Conservation (phyloP, 53 echinoderm and acorn worm genomes). For the Apostichopus leukothele region DNA sequence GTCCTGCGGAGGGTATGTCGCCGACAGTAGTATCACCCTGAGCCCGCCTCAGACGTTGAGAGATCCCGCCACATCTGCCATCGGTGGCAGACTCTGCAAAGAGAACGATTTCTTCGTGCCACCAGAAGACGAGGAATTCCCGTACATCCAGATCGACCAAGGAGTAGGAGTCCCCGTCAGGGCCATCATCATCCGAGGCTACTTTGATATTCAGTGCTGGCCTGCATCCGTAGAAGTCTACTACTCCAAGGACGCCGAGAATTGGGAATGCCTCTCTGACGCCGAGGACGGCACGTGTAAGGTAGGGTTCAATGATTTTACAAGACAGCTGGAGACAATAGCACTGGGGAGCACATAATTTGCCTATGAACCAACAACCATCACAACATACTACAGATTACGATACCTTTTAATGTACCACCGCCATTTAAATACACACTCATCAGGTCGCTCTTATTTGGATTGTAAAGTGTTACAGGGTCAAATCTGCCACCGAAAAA, state of each 20-base stretch:
- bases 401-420: too few species aligned
- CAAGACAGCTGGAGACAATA: too few species aligned
- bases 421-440: too few species aligned
- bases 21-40: conserved; percentile 2
- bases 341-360: too few species aligned
- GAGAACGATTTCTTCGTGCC: conserved; percentile 8
- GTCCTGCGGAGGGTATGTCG: not conserved
- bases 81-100: conserved; percentile 1
- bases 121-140: not conserved
- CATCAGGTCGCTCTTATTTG: too few species aligned
- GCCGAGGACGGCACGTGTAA: not conserved
- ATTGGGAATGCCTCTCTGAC: not conserved
- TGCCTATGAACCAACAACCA: too few species aligned
- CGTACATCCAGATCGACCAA: not conserved
- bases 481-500: too few species aligned
- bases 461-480: too few species aligned
- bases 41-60: not conserved
- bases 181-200: conserved; percentile 13
- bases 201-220: not conserved
- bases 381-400: too few species aligned
- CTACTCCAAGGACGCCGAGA: not conserved
- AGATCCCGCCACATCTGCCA: not conserved
- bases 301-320: not conserved
- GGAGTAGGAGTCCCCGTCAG: not conserved
- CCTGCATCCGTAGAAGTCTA: not conserved